phyloP scores from a whole-genome alignment of 2,797 vertebrate genomes.

The Staurois parvus region DNA sequence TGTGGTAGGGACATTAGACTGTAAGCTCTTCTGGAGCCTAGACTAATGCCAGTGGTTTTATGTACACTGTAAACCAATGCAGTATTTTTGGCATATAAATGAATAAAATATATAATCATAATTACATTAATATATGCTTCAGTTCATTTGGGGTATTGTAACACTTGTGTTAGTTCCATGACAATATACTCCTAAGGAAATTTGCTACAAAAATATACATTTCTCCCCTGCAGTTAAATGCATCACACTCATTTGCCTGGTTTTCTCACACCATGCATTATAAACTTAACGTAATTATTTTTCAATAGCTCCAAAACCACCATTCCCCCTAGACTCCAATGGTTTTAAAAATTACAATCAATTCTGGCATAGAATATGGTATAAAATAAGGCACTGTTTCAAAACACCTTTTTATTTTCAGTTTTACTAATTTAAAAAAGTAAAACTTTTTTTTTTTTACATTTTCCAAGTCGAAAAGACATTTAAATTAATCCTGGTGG shows the following conservation, averaged over 20 bases:
- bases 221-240: conserved; percentile 13
- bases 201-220: not conserved
- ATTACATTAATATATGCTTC: not conserved
- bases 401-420: not conserved
- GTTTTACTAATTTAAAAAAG: conserved; percentile 3
- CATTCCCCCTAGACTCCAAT: conserved; percentile 20
- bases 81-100: too few relatives aligned
- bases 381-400: conserved; percentile 8
- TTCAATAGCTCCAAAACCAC: conserved; percentile 7
- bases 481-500: conserved; percentile 73
- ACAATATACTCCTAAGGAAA: not conserved
- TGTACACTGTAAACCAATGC: too few relatives aligned
- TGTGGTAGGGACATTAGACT: too few relatives aligned
- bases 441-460: conserved; percentile 60
- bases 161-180: conserved; percentile 5
- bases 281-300: conserved; percentile 30
- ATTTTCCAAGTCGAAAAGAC: conserved; percentile 71
- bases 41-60: too few relatives aligned
- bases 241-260: conserved; percentile 1
- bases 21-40: too few relatives aligned
- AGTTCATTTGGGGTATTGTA: not conserved
- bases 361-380: conserved; percentile 17
- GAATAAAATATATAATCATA: too few relatives aligned
- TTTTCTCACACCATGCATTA: conserved; percentile 14
- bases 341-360: conserved; percentile 38